Evolutionary conservation across 2,113 vertebrate species (phyloP), one percentile per base, ranked within the genome.

Genomic region (Cyprinus carpio): DNA sequence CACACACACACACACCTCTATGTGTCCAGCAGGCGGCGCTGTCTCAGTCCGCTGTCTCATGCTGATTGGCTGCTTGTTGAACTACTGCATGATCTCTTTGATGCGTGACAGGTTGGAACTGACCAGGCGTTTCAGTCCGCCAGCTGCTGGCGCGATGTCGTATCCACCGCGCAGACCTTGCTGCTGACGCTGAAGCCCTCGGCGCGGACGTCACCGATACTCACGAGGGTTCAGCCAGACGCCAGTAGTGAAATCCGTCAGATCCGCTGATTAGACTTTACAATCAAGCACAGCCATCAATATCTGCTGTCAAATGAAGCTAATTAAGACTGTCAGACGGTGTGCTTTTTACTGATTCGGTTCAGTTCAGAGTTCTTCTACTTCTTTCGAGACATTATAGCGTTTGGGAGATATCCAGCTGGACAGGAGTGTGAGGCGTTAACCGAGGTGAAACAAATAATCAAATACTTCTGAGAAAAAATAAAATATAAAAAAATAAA

Each of bases 181-280:
- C 94, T 97, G 82, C 92, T 87, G 0, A 90, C 1, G 0, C 94
- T 94, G 91, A 96, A 98, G 67, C 98, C 98, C 8, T 96, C 95
- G 0, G 97, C 97, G 83, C 92, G 94, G 29, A 93, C 97, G 93
- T 95, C 40, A 99, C 96, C 92, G 89, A 20, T 99, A 99, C 85
- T 99, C 98, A 0, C 98, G 98, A 0, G 98, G 98, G 91, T 99
- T 99, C 82, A 99, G 93, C 82, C n/a, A 99, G 92, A 5, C 98
- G 96, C 98, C 97, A 99, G 92, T 98, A 99, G 87, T 99, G 97
- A 0, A n/a, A n/a, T n/a, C 98, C 98, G 0, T 98, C 97, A 0
- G 90, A 91, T n/a, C n/a, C 84, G 96, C 97, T 99, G 92, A 15
- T 25, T 23, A 60, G n/a, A 10, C 8, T n/a, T n/a, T n/a, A n/a